Evolutionary conservation across 1,140 invertebrate species (phyloP).

Genomic region (Bombus consobrinus): DNA sequence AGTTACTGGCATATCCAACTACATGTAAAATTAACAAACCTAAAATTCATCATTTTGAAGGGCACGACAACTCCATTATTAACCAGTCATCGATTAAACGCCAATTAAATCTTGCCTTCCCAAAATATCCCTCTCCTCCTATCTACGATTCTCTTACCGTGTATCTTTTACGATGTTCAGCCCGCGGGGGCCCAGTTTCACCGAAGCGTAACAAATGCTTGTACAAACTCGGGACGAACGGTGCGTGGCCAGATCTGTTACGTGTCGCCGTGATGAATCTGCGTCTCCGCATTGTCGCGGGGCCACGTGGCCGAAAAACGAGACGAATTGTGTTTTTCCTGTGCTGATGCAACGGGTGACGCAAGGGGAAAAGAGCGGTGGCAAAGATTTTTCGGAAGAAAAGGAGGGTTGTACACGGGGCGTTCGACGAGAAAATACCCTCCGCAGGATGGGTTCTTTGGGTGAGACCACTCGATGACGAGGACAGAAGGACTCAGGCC

Average conservation of each 20-base stretch:
- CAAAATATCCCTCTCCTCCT: not conserved
- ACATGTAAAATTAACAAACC: too few species aligned
- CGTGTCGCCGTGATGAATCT: conserved; percentile 63
- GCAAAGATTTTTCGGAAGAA: not conserved
- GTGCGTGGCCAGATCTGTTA: conserved; percentile 65
- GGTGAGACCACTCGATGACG: conserved; percentile 59
- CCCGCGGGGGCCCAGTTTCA: not conserved
- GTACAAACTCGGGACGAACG: conserved; percentile 62
- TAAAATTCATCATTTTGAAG: too few species aligned
- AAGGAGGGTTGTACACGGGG: conserved; percentile 57
- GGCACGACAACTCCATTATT: not conserved
- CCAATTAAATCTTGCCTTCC: not conserved
- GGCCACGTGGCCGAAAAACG: conserved; percentile 63
- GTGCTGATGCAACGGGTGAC: conserved; percentile 52
- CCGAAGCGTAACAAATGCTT: conserved; percentile 61
- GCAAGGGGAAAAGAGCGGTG: not conserved
- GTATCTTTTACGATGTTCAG: not conserved
- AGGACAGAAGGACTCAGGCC: conserved; percentile 60
- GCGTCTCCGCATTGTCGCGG: conserved; percentile 50
- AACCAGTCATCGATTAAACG: conserved; percentile 9
- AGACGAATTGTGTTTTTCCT: conserved; percentile 70
- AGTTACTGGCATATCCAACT: too few species aligned
- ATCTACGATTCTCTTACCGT: too few species aligned
- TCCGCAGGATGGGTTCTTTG: conserved; percentile 34
- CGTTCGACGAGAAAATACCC: conserved; percentile 68